phyloP scores from a whole-genome alignment of 2,888 invertebrate species.

The Drosophila mettleri region DNA sequence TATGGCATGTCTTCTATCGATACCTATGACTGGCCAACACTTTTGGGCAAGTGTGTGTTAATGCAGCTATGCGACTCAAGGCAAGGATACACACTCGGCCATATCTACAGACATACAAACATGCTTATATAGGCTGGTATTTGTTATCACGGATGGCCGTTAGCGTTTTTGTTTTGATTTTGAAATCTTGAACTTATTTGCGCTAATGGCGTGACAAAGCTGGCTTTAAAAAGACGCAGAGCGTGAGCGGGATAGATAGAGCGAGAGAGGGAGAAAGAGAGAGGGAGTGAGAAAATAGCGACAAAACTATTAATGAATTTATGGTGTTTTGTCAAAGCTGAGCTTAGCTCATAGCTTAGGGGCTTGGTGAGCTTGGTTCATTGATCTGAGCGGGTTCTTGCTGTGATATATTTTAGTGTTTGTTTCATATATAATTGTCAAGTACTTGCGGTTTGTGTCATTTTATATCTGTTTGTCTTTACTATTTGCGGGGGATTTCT shows the following conservation, averaged over 20 bases:
- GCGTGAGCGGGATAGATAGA: neutral
- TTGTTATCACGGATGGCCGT: slow-evolving; percentile 37
- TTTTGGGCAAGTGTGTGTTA: slow-evolving; percentile 26
- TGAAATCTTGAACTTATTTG: slow-evolving; percentile 66
- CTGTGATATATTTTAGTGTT: slow-evolving; percentile 36
- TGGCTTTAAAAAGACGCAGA: slow-evolving; percentile 39
- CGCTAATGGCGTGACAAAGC: slow-evolving; percentile 59
- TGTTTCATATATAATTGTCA: slow-evolving; percentile 36
- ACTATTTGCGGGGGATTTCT: slow-evolving; percentile 12
- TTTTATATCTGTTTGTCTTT: slow-evolving; percentile 3
- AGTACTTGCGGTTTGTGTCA: slow-evolving; percentile 13
- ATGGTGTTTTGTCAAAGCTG: slow-evolving; percentile 52
- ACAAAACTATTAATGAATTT: slow-evolving; percentile 64
- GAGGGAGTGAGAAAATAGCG: neutral
- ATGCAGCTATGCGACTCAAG: slow-evolving; percentile 53
- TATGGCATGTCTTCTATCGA: slow-evolving; percentile 42
- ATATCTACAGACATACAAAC: slow-evolving; percentile 3
- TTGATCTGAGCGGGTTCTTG: slow-evolving; percentile 59
- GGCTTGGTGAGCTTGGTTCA: slow-evolving; percentile 66
- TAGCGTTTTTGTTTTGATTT: slow-evolving; percentile 53
- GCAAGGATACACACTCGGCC: slow-evolving; percentile 57
- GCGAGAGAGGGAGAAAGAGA: neutral
- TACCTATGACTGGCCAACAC: slow-evolving; percentile 26
- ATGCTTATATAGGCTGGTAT: slow-evolving; percentile 7
- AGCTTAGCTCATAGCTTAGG: slow-evolving; percentile 23